These are phyloP conservation scores for Acrocephalus kingi DNA, from an alignment of 2,113 vertebrate species.

Conservation along the genomic window DNA sequence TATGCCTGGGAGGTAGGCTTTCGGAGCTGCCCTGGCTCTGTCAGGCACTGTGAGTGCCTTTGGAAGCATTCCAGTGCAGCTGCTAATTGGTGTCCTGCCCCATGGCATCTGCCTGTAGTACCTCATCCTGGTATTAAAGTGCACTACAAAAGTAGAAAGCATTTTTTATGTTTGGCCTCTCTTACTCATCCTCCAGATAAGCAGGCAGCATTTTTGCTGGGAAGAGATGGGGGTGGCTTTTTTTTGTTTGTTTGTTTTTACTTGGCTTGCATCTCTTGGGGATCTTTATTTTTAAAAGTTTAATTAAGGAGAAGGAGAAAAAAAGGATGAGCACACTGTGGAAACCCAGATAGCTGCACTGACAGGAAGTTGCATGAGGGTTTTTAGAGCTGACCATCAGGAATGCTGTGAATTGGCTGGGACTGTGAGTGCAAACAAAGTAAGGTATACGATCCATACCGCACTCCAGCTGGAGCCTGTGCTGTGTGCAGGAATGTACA, in stretches of 20 bases:
- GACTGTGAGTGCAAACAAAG: background rate
- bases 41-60: background rate
- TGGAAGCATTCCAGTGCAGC: background rate
- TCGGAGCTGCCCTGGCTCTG: background rate
- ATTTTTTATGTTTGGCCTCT: background rate
- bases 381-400: background rate
- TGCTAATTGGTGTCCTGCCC: background rate
- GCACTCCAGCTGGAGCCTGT: constrained; percentile 34
- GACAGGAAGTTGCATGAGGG: constrained; percentile 49
- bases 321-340: background rate
- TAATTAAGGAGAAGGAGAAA: constrained; percentile 15
- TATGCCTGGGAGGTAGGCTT: background rate
- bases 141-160: background rate
- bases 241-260: background rate
- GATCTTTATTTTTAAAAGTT: background rate
- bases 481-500: background rate
- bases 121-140: background rate
- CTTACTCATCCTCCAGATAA: background rate
- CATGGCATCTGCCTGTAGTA: background rate
- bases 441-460: background rate
- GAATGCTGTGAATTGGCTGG: background rate
- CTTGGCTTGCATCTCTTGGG: background rate
- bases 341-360: background rate
- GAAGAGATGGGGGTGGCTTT: background rate
- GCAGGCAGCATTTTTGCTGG: background rate